A percentile compares a stretch with the other conserved stretches of the same genome.
Conservation (phyloP, 1,140 invertebrate genomes). For the Agrilus planipennis region DNA sequence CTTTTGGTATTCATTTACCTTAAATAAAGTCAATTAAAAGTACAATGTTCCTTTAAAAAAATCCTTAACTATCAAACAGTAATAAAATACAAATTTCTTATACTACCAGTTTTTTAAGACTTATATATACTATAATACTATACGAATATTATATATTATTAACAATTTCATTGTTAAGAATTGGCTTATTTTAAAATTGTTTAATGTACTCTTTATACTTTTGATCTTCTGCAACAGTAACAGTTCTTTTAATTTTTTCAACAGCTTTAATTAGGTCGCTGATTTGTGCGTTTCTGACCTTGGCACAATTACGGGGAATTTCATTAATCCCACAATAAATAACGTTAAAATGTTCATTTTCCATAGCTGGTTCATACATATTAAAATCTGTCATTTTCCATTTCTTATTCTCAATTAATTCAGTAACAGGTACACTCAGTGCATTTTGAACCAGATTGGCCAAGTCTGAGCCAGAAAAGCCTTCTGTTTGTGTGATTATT, state of each 20-base stretch:
- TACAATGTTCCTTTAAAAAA: no score
- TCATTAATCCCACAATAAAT: neutral
- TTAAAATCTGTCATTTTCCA: conserved; percentile 24
- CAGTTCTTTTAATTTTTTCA: conserved; percentile 14
- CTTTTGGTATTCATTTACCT: no score
- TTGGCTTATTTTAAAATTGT: neutral
- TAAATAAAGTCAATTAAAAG: no score
- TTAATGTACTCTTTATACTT: conserved; percentile 18
- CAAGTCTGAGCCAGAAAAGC: conserved; percentile 46
- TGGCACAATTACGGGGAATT: conserved; percentile 10
- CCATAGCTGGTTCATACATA: conserved; percentile 17
- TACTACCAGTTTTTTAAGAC: no score
- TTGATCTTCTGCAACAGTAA: conserved; percentile 15
- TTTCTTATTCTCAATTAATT: conserved; percentile 30
- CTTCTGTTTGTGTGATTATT: conserved; percentile 38
- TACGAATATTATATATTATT: no score
- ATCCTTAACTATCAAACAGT: no score
- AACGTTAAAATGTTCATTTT: conserved; percentile 7
- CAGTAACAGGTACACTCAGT: conserved; percentile 39
- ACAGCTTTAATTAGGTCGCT: conserved; percentile 19
- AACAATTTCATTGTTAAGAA: no score
- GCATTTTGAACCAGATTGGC: conserved; percentile 37
- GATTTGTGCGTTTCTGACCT: conserved; percentile 13
- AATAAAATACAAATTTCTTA: no score
- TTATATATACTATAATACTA: no score